Conservation (phyloP, 2,113 vertebrate genomes). For the Oncorhynchus keta region DNA sequence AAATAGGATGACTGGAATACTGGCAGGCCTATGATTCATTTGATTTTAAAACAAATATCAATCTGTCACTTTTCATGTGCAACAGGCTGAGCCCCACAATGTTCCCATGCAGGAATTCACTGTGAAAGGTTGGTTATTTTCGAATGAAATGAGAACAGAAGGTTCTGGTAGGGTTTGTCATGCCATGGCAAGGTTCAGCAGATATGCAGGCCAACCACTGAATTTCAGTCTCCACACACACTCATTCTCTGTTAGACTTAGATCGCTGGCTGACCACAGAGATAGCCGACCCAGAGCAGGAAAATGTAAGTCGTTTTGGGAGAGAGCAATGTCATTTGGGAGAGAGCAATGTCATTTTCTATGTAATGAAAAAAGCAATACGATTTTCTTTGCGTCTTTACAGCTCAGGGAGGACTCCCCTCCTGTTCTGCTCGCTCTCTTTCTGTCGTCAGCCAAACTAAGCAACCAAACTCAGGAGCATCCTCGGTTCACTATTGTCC, state of each 20-base stretch:
- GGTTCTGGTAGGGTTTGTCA: constrained; percentile 23
- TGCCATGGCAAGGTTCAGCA: constrained; percentile 23
- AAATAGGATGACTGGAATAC: constrained; percentile 38
- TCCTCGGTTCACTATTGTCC: background rate
- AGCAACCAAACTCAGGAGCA: background rate
- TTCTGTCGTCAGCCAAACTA: constrained; percentile 9
- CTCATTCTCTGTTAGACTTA: constrained; percentile 12
- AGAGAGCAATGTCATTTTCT: constrained; percentile 45
- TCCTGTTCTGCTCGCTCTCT: background rate
- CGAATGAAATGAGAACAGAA: constrained; percentile 39
- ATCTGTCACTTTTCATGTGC: constrained; percentile 55
- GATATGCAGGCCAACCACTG: constrained; percentile 23
- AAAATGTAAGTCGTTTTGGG: constrained; percentile 33
- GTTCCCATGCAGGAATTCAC: constrained; percentile 33
- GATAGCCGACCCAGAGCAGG: constrained; percentile 24
- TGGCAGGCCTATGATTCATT: constrained; percentile 40
- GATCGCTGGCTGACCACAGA: constrained; percentile 37
- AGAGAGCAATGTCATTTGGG: constrained; percentile 42
- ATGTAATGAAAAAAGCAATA: constrained; percentile 52
- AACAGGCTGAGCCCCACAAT: constrained; percentile 27
- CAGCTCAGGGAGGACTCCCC: constrained; percentile 29
- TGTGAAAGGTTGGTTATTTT: constrained; percentile 30
- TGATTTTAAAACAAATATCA: constrained; percentile 49
- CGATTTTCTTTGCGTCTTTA: constrained; percentile 33
- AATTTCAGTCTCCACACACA: constrained; percentile 8